Conservation (phyloP, 1,140 invertebrate species). For the Trissolcus basalis region DNA sequence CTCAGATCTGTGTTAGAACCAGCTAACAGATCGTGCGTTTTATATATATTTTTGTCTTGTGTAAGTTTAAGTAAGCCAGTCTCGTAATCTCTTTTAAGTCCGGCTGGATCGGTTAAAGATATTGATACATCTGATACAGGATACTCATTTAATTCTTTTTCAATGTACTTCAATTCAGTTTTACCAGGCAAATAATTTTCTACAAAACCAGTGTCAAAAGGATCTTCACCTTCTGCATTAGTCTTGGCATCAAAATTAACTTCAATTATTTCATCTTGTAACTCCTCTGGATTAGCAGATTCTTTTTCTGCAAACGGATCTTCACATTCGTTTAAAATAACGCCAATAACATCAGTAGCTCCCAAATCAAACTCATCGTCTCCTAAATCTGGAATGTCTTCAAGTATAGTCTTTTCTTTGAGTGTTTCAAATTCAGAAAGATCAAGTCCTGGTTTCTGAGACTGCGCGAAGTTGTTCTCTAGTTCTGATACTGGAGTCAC, state of each 20-base stretch:
- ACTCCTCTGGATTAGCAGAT: constrained; percentile 47
- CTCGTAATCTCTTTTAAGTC: constrained; percentile 77
- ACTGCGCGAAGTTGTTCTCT: constrained; percentile 47
- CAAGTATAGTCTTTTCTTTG: constrained; percentile 70
- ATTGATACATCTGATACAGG: constrained; percentile 69
- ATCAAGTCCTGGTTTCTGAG: constrained; percentile 59
- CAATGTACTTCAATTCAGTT: constrained; percentile 80
- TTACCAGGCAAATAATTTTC: constrained; percentile 85
- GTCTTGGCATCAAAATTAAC: constrained; percentile 71
- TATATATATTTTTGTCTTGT: constrained; percentile 24
- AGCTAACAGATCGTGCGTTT: constrained; percentile 80
- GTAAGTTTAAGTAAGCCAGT: constrained; percentile 64
- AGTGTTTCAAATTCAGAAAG: constrained; percentile 71
- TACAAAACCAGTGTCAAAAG: constrained; percentile 90
- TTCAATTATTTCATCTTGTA: constrained; percentile 68
- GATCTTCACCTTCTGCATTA: constrained; percentile 80
- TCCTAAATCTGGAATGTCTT: constrained; percentile 72
- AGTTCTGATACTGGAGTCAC: constrained; percentile 60
- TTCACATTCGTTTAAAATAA: constrained; percentile 63
- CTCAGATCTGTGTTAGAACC: constrained; percentile 86
- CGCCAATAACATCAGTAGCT: constrained; percentile 48
- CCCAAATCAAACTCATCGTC: constrained; percentile 74
- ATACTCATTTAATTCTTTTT: constrained; percentile 78
- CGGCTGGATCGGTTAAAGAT: constrained; percentile 69
- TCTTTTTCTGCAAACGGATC: constrained; percentile 72